Evolutionary conservation across 1,140 invertebrate genomes (phyloP), one percentile per base, ranked within the genome.

Genomic region (Phthorimaea operculella): DNA sequence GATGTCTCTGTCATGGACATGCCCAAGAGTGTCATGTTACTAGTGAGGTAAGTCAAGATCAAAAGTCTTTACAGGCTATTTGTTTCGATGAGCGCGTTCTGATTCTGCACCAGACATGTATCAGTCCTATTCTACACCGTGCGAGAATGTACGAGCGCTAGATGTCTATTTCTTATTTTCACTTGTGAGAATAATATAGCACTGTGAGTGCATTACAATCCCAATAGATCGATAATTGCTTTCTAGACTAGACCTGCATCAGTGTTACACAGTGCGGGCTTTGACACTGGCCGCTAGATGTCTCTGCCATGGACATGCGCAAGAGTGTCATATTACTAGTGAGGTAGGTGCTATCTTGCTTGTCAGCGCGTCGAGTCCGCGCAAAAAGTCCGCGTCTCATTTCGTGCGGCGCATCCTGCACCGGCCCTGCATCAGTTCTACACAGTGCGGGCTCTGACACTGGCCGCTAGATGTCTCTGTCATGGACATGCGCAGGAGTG

Each of bases 191-290:
- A n/a, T n/a, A n/a, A n/a, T n/a, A n/a, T n/a, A n/a, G n/a, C n/a
- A n/a, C n/a, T n/a, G n/a, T n/a, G n/a, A n/a, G n/a, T n/a, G n/a
- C n/a, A n/a, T n/a, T n/a, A n/a, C n/a, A n/a, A n/a, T n/a, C n/a
- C n/a, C n/a, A n/a, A n/a, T 82, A n/a, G n/a, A n/a, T 8, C 68
- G 77, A 1, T 72, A 70, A 0, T 48, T 73, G 39, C 80, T 80
- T 54, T 33, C 67, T 14, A 12, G 83, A 59, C 63, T 87, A 62
- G 74, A 90, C 48, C 90, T 90, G 67, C 88, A 91, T 58, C 89
- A 92, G 56, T 98, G 96, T 85, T 98, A 98, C 82, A 95, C 96
- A 0, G 92, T 98, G 44, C 92, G 92, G 56, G 94, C 97, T 71
- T 91, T 98, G 62, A 92, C 92, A 10, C 90, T 98, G 21, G 95